Evolutionary conservation across 64 coral and sea anemone genomes (phyloP), one percentile per base, ranked within the genome.

Genomic region (Pocillopora damicornis): DNA sequence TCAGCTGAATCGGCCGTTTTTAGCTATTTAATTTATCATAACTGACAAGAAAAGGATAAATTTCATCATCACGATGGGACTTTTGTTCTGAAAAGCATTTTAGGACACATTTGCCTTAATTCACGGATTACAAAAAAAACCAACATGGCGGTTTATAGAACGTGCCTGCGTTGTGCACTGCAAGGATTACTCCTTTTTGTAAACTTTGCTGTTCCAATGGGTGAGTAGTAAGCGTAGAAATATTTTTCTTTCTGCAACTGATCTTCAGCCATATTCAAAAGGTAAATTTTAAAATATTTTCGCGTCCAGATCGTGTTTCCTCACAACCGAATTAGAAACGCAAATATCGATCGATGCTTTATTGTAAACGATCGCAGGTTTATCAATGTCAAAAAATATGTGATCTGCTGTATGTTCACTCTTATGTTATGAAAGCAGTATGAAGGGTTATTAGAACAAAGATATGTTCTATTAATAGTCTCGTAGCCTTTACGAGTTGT

Each of bases 61-160:
- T 71, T 71, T 20, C 4, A 10, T 23, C 12, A 2, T 8, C 22
- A 71, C n/a, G 67, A 18, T 23, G 67, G 20, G n/a, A 71, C 0
- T 71, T 71, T 71, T 22, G n/a, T 71, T 71, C 10, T 71, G 67
- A 71, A 30, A 23, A n/a, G 18, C 20, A 71, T 71, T 71, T 23
- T 71, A 4, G 18, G 67, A 23, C 25, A 71, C 22, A 71, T 23
- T 71, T 71, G 67, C 20, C 22, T 71, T 25, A 71, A 11, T n/a
- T n/a, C 10, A 11, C 18, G 10, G 2, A 71, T 71, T 57, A 77
- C 45, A 11, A 22, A 77, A 30, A 30, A 18, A 77, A 58, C 57
- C 75, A 79, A 79, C 51, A 79, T 79, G 77, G 77, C 77, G 77
- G n/a, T 23, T 22, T 59, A 11, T 20, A 79, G 4, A 5, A 59